A percentile compares a stretch with the other conserved stretches of the same genome.
These are phyloP conservation scores for Enteromius viviparus DNA, from an alignment of 2,797 vertebrate species.

Conservation along the genomic window DNA sequence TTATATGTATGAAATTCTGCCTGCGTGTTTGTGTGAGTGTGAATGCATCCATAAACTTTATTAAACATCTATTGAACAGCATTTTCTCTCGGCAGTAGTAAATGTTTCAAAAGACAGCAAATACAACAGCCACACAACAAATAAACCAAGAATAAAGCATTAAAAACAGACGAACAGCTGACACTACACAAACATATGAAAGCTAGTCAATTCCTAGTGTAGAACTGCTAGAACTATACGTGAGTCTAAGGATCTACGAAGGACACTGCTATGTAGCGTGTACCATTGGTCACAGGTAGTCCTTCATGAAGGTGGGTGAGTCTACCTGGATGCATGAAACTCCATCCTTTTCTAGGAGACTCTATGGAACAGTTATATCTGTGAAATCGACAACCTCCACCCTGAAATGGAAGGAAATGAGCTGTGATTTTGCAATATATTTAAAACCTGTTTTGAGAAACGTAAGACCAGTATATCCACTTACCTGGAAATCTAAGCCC, in stretches of 20 bases:
- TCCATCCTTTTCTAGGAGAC: constrained; percentile 96
- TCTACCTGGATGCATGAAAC: constrained; percentile 97
- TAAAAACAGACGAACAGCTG: constrained; percentile 20
- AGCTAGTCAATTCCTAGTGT: neutral
- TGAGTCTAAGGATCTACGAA: constrained; percentile 91
- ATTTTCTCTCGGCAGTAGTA: constrained; percentile 57
- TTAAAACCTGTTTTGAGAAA: neutral
- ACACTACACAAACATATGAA: constrained; percentile 14
- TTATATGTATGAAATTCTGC: constrained; percentile 25
- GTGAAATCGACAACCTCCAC: constrained; percentile 95
- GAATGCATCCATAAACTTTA: constrained; percentile 14
- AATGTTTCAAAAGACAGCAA: constrained; percentile 51
- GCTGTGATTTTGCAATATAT: neutral
- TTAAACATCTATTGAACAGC: constrained; percentile 33
- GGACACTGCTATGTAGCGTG: constrained; percentile 95
- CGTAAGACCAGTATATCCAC: neutral
- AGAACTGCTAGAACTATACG: constrained; percentile 31
- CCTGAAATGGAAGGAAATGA: constrained; percentile 71
- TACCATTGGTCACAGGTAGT: constrained; percentile 93
- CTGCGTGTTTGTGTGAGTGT: constrained; percentile 10
- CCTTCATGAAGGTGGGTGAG: constrained; percentile 98
- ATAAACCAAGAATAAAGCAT: constrained; percentile 50
- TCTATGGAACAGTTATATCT: constrained; percentile 95
- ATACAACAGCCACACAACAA: constrained; percentile 50
- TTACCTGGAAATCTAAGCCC: constrained; percentile 90